Base-by-base conservation (phyloP, 2,888 invertebrate species). In the Yponomeuta malinellus region DNA sequence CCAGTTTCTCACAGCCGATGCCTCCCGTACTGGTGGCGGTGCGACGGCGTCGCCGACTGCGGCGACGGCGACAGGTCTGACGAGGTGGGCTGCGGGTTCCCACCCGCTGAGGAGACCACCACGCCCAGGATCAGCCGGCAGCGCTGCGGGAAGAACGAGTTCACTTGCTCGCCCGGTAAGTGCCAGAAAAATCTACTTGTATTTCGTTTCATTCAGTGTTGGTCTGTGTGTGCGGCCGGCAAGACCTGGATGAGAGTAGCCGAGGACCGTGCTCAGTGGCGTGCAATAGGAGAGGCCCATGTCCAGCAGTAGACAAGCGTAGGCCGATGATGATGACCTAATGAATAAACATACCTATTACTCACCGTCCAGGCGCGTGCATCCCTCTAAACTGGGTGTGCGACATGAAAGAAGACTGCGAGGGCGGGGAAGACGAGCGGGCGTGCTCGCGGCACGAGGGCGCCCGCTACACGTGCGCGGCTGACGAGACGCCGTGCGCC, bases 351-450 rank as follows among this genome's bases (percentile, higher is more conserved):
- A 64, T 23, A 15, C 15, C 15, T 59, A 12, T 5, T 12, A 1
- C 31, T 10, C 1, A 6, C 29, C 68, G 5, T 15, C 0, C 71
- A 90, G 96, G 96, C 10, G 93, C 95, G 9, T 98, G 97, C 81
- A 96, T 97, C 74, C 95, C 96, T 0, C 86, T 93, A 68, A 87
- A 94, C 1, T 97, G 97, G 97, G 94, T 95, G 37, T 97, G 97
- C 87, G 97, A 97, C 84, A 95, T 95, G 0, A 96, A 96, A 75
- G 92, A 92, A 70, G 98, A 98, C 86, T 98, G 98, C 81, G 92
- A 94, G 0, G 95, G 96, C 81, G 96, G 95, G 6, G 96, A 96
- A 71, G 98, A 98, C 86, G 98, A 98, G 80, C 79, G 78, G 43
- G 78, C 77, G 2, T 92, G 92, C 73, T 74, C 75, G 5, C 48